Evolutionary conservation across 1,140 invertebrate species (phyloP).

Genomic region (Trachymyrmex septentrionalis): DNA sequence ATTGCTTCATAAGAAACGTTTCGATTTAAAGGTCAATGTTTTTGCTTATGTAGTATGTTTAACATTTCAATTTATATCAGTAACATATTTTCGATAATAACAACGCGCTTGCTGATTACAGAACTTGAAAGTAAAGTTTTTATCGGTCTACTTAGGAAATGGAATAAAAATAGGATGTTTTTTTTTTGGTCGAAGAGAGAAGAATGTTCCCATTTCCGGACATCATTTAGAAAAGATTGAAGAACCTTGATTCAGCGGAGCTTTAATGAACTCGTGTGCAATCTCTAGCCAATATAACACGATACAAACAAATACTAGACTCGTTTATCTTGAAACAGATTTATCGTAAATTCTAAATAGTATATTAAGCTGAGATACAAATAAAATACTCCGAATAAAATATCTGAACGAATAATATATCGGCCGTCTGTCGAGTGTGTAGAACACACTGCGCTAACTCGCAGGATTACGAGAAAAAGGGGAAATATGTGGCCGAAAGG

Average conservation of each 20-base stretch:
- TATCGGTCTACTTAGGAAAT: not conserved
- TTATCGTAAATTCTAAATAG: not conserved
- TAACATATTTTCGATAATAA: not conserved
- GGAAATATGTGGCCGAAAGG: conserved; percentile 28
- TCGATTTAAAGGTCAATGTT: not conserved
- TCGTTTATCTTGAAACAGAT: not conserved
- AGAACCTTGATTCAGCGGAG: not conserved
- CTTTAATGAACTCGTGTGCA: not conserved
- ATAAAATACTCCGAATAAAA: not conserved
- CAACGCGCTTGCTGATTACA: not conserved
- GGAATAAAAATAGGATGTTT: not conserved
- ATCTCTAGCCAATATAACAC: not conserved
- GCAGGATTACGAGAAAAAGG: not conserved
- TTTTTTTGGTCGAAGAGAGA: not conserved
- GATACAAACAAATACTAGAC: not conserved
- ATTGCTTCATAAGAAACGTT: not conserved
- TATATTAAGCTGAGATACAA: no score
- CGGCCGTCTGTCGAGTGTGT: not conserved
- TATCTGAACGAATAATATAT: not conserved
- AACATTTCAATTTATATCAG: conserved; percentile 17
- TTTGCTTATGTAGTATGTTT: not conserved
- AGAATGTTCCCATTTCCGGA: not conserved
- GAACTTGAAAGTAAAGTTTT: not conserved
- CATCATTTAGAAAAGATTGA: not conserved
- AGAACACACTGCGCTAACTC: not conserved